Evolutionary conservation across 2,113 vertebrate genomes (phyloP).

Genomic region (Pachyramphus minor): DNA sequence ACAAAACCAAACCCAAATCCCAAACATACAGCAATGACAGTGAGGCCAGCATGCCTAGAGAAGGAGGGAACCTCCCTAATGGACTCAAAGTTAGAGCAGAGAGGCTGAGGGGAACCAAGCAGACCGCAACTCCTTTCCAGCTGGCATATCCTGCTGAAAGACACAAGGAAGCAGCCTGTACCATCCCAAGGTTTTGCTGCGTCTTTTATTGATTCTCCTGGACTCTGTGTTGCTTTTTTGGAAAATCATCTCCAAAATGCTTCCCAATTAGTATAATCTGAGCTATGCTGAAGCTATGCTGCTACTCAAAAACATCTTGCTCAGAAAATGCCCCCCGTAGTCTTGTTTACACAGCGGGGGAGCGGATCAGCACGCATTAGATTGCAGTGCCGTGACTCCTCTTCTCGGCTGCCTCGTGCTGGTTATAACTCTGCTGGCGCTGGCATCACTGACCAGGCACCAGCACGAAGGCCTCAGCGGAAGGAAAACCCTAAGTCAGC

Average conservation of each 20-base stretch:
- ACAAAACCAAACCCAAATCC: not conserved
- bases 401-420: not conserved
- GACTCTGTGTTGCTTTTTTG: not conserved
- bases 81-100: not conserved
- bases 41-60: not conserved
- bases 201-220: not conserved
- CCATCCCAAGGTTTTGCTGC: not conserved
- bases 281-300: not conserved
- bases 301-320: not conserved
- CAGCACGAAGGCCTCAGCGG: not conserved
- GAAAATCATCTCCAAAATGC: not conserved
- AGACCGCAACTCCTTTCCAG: not conserved
- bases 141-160: not conserved
- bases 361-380: not conserved
- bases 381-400: not conserved
- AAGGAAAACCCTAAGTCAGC: not conserved
- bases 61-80: not conserved
- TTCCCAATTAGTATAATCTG: not conserved
- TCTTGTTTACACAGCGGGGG: not conserved
- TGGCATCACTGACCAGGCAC: not conserved
- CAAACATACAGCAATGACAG: not conserved
- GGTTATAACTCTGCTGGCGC: not conserved
- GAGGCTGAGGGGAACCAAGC: not conserved
- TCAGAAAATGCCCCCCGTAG: not conserved
- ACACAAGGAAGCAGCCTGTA: not conserved